Base-by-base conservation (phyloP, 2,888 invertebrate species). In the Parasteatoda lunata region DNA sequence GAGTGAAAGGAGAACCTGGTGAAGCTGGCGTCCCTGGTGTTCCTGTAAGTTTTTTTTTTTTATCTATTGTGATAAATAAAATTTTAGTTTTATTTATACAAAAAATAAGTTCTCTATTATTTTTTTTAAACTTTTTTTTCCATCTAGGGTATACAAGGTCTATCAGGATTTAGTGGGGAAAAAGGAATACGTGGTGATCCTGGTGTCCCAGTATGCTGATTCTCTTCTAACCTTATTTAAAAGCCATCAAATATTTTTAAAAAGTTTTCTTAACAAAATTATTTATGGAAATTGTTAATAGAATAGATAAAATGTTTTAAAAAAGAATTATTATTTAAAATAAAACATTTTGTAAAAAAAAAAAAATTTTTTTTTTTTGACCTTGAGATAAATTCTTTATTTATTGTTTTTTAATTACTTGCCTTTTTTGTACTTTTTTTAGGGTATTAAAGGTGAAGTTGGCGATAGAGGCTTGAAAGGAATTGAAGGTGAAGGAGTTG, bases 171-270 rank as follows among this genome's bases (percentile, higher is more conserved):
- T 82, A 70, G 73, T 71, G 89, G 89, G 54, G 89, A 89, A 64
- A 93, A 95, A 91, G 97, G 97, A 54, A 96, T 95, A 90, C 95
- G 95, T 89, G 97, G 97, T 4, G 94, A 82, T 59, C 79, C 82
- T 64, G 89, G 89, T 47, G 48, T 77, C 11, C 45, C 45, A n/a
- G 89, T 88, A 86, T 70, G 78, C 68, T 75, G 45, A 11, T 51
- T 4, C 5, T 65, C 45, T 48, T 54, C 48, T 51, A 30, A 30
- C 30, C 30, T 30, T 30, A 30, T 30, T 30, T 30, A 30, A 30
- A 30, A 30, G 30, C 30, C 30, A 30, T 30, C 30, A 30, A 30
- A 30, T 30, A 30, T 30, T 30, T 30, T 30, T 30, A 30, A 30
- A 30, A 0, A 30, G 30, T 30, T 30, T 30, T 30, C 30, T 30